phyloP scores from a whole-genome alignment of 30 jellyfish, hydroid and myxozoan species.

The Hydractinia symbiolongicarpus region DNA sequence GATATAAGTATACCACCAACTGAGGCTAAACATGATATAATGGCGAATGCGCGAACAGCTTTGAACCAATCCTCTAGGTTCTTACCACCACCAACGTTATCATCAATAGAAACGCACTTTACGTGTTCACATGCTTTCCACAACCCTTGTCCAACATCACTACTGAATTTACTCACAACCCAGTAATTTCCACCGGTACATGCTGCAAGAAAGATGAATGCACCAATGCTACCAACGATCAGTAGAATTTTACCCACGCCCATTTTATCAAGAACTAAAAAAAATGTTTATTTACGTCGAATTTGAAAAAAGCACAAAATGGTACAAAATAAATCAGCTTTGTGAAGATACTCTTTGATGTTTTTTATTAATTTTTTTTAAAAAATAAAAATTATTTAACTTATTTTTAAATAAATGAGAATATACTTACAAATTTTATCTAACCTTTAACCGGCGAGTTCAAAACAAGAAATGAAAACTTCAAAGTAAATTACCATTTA shows the following conservation, averaged over 20 bases:
- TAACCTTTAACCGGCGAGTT: no score
- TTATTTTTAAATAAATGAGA: no score
- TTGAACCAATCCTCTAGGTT: background rate
- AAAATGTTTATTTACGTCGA: no score
- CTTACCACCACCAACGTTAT: background rate
- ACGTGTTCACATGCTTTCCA: background rate
- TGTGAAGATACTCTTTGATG: no score
- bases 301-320: no score
- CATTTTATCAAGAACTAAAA: background rate
- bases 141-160: background rate
- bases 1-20: background rate
- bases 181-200: slow-evolving; percentile 22
- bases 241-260: background rate
- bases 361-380: no score
- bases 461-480: no score
- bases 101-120: background rate
- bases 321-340: no score
- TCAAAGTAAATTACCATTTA: no score
- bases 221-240: slow-evolving; percentile 4
- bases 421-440: no score
- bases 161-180: background rate
- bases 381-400: no score
- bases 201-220: slow-evolving; percentile 15
- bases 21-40: background rate
- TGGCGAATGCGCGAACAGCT: slow-evolving; percentile 25